Evolutionary conservation across 2,888 invertebrate species (phyloP).

Genomic region (Thereva nobilitata): DNA sequence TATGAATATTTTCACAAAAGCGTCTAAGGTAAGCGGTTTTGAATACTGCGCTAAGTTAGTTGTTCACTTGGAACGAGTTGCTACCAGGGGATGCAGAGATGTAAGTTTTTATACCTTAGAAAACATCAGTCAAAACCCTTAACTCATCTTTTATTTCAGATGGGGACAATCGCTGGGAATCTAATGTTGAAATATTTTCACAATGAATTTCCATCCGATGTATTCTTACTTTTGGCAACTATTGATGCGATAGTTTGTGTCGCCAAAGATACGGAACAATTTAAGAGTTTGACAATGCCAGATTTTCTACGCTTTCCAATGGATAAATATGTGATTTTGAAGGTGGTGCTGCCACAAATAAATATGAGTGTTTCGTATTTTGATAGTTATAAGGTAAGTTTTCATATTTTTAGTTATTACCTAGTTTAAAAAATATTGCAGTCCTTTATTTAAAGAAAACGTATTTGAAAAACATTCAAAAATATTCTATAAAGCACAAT

Average conservation of each 20-base stretch:
- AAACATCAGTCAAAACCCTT: neutral
- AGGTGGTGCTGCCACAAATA: slow-evolving; percentile 60
- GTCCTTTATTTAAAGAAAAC: no score
- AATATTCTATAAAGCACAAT: no score
- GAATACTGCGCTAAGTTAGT: slow-evolving; percentile 61
- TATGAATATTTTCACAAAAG: slow-evolving; percentile 56
- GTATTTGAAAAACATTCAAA: no score
- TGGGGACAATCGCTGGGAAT: slow-evolving; percentile 68
- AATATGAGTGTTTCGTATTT: slow-evolving; percentile 57
- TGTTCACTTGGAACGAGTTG: slow-evolving; percentile 62
- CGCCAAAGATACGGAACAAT: slow-evolving; percentile 47
- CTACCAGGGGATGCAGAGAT: slow-evolving; percentile 66
- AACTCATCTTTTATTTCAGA: slow-evolving; percentile 51
- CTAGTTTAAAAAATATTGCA: no score
- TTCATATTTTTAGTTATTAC: no score
- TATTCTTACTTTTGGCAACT: slow-evolving; percentile 59
- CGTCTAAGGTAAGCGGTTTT: slow-evolving; percentile 57
- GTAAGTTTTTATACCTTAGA: slow-evolving; percentile 54
- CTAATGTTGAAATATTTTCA: slow-evolving; percentile 67
- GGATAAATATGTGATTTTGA: slow-evolving; percentile 65
- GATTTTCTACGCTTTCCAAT: slow-evolving; percentile 66
- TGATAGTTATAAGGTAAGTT: slow-evolving; percentile 49
- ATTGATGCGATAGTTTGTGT: slow-evolving; percentile 52
- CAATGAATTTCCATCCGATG: slow-evolving; percentile 67
- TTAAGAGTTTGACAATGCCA: slow-evolving; percentile 4